Base-by-base conservation (phyloP, 1,140 invertebrate genomes). In the Goniozus legneri region DNA sequence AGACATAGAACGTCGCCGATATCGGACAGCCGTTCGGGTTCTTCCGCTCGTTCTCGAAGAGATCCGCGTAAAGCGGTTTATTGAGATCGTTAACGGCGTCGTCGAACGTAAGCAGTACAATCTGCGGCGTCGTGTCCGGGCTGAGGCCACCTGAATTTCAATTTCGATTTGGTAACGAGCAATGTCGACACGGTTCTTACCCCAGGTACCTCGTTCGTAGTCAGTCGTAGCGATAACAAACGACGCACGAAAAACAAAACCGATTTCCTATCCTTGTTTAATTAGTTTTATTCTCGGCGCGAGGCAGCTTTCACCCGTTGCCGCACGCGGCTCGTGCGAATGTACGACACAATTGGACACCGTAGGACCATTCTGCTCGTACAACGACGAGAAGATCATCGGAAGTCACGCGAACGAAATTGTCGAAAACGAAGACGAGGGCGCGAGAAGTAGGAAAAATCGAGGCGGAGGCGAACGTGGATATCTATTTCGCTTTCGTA, bases 11-110 rank as follows among this genome's bases (percentile, higher is more conserved):
- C 16, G 95, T 97, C 24, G 91, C 94, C 16, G 86, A 80, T 55
- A 98, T 95, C 1, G 95, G 92, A 72, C 94, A 96, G 20, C 95
- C 93, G 75, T 97, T 97, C 7, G 93, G 91, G 76, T 97, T 97
- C 41, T 84, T 85, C 57, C 92, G 81, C 36, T 89, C 90, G 62
- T 90, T 90, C 68, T 94, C 88, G 70, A 95, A 95, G 13, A 95
- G 75, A 70, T 93, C 91, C 50, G 80, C 75, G 71, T 95, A 96
- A 33, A 95, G 80, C 62, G 86, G 88, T 75, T 92, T 93, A 79
- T 95, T 95, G 43, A 95, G 79, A 73, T 95, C 92, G 71, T 96
- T 95, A 35, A 95, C 91, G 2, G 91, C 92, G 77, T 95, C 92
- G 71, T 95, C 92, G 73, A 95, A 96, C 39, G 92, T 95, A 59